Evolutionary conservation across 2,797 vertebrate species (phyloP).

Genomic region (Lithobates pipiens): DNA sequence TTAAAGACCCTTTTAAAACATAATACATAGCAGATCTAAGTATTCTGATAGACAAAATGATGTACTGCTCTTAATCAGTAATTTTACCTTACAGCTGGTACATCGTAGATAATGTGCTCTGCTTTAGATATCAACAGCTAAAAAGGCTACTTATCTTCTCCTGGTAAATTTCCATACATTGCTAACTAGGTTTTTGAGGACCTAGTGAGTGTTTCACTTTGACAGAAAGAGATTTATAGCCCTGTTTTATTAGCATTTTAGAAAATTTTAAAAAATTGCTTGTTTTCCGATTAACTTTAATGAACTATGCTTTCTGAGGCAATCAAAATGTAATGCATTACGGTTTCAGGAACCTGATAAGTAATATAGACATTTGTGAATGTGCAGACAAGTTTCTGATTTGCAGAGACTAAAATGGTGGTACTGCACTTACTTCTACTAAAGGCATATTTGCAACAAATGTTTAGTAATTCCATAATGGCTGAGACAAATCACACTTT

Average conservation of each 20-base stretch:
- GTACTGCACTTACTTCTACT: too few relatives aligned
- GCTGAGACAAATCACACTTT: too few relatives aligned
- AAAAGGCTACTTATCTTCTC: background rate
- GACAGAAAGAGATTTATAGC: background rate
- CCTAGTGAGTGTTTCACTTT: background rate
- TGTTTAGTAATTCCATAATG: too few relatives aligned
- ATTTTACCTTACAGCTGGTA: background rate
- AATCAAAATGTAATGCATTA: too few relatives aligned
- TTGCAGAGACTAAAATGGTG: too few relatives aligned
- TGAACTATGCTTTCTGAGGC: too few relatives aligned
- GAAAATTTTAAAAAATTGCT: too few relatives aligned
- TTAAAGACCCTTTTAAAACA: background rate
- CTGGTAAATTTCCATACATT: background rate
- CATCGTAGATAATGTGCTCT: background rate
- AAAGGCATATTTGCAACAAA: too few relatives aligned
- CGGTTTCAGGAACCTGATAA: too few relatives aligned
- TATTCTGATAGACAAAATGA: background rate
- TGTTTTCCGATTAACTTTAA: too few relatives aligned
- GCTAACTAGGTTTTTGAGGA: background rate
- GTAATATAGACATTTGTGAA: too few relatives aligned
- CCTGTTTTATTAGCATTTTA: background rate
- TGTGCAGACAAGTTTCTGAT: too few relatives aligned
- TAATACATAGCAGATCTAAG: constrained; percentile 9
- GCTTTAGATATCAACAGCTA: background rate
- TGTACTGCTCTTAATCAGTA: background rate